These are phyloP conservation scores for Ethmia dodecea DNA, from an alignment of 2,888 invertebrate species.

Conservation along the genomic window DNA sequence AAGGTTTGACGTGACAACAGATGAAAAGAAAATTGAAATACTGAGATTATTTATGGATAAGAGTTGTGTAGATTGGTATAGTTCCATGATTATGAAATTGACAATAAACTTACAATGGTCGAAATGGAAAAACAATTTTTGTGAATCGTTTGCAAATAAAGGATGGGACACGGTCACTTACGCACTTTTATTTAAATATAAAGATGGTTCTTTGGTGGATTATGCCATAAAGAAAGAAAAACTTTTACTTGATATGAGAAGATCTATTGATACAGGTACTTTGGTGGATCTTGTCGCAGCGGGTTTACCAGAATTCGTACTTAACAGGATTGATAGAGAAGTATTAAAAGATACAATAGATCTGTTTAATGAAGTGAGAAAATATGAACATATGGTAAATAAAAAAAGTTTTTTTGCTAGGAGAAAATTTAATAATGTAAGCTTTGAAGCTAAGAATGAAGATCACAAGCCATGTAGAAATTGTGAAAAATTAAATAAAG, in stretches of 20 bases:
- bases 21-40: conserved; percentile 25
- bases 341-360: background rate
- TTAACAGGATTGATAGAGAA: conserved; percentile 7
- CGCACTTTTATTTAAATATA: conserved; percentile 25
- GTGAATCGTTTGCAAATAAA: conserved; percentile 22
- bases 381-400: background rate
- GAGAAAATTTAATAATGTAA: too few species aligned
- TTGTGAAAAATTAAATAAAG: conserved; percentile 13
- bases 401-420: background rate
- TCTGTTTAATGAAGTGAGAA: conserved; percentile 5
- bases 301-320: conserved; percentile 10
- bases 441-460: background rate
- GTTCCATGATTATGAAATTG: conserved; percentile 20
- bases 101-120: conserved; percentile 19
- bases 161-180: conserved; percentile 23
- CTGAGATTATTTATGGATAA: conserved; percentile 24
- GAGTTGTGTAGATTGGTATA: conserved; percentile 21
- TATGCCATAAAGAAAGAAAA: conserved; percentile 30
- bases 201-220: conserved; percentile 26
- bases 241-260: conserved; percentile 12
- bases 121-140: conserved; percentile 24
- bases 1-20: conserved; percentile 19
- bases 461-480: conserved; percentile 1
- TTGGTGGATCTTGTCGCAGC: conserved; percentile 9
- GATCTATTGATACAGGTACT: conserved; percentile 4